These are phyloP conservation scores for Nebria ingens DNA, from an alignment of 1,140 invertebrate species.

Conservation along the genomic window DNA sequence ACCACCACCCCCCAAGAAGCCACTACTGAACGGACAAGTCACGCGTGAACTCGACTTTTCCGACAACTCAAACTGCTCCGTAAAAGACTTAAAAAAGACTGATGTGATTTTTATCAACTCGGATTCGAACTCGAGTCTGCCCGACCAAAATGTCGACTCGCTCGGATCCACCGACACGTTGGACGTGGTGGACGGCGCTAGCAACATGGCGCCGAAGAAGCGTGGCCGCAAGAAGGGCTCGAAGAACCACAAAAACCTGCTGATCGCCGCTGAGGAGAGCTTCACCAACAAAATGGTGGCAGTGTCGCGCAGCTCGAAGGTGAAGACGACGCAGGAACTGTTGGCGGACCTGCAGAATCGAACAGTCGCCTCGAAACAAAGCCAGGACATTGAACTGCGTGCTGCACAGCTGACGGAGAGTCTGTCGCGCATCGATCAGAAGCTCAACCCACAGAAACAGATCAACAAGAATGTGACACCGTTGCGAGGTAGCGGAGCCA, in stretches of 20 bases:
- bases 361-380: conserved; percentile 19
- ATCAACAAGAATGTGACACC: conserved; percentile 3
- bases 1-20: conserved; percentile 15
- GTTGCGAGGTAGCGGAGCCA: background rate
- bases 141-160: conserved; percentile 20
- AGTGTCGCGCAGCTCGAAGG: conserved; percentile 53
- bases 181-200: conserved; percentile 16
- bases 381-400: conserved; percentile 30
- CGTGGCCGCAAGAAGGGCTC: conserved; percentile 60
- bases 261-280: conserved; percentile 40
- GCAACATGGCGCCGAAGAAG: conserved; percentile 42
- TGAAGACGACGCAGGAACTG: conserved; percentile 77
- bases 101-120: conserved; percentile 29
- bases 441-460: background rate
- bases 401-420: conserved; percentile 32
- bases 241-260: conserved; percentile 43
- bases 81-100: conserved; percentile 28
- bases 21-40: conserved; percentile 26
- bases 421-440: conserved; percentile 32
- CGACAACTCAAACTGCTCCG: conserved; percentile 33
- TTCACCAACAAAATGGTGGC: conserved; percentile 54
- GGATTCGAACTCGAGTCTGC: conserved; percentile 33
- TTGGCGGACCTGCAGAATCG: conserved; percentile 65
- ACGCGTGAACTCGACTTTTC: conserved; percentile 24
- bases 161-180: conserved; percentile 18